A percentile compares a stretch with the other conserved stretches of the same genome.
Evolutionary conservation across 1,140 invertebrate genomes (phyloP).

Genomic region (Papilio xuthus): DNA sequence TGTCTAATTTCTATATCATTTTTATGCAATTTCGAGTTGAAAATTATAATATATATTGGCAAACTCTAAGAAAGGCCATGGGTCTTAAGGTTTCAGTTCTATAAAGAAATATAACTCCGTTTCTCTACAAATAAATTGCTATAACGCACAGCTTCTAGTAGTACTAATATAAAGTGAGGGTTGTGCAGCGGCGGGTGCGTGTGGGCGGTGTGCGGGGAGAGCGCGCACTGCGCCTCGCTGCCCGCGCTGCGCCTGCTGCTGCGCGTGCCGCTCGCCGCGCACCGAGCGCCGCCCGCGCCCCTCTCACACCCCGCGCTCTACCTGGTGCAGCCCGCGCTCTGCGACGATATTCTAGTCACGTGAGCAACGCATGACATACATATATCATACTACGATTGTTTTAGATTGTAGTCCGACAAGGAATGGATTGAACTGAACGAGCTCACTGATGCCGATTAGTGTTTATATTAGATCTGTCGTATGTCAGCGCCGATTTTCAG

Average conservation of each 20-base stretch:
- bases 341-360: constrained; percentile 51
- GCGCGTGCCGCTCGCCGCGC: constrained; percentile 18
- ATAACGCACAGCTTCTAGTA: too few species aligned
- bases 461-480: too few species aligned
- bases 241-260: constrained; percentile 47
- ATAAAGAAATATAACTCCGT: too few species aligned
- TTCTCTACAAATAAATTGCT: too few species aligned
- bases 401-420: neutral
- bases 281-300: constrained; percentile 39
- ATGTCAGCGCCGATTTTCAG: too few species aligned
- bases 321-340: constrained; percentile 46
- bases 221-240: constrained; percentile 49
- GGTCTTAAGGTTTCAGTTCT: too few species aligned
- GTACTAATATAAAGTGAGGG: neutral
- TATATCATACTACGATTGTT: neutral
- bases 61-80: too few species aligned
- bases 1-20: too few species aligned
- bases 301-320: constrained; percentile 39
- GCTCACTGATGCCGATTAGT: too few species aligned
- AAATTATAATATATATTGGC: too few species aligned
- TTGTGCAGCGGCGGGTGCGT: constrained; percentile 50
- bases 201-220: constrained; percentile 47
- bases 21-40: too few species aligned
- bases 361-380: constrained; percentile 30
- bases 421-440: too few species aligned